Evolutionary conservation across 2,797 vertebrate species (phyloP).

Genomic region (Oreortyx pictus): DNA sequence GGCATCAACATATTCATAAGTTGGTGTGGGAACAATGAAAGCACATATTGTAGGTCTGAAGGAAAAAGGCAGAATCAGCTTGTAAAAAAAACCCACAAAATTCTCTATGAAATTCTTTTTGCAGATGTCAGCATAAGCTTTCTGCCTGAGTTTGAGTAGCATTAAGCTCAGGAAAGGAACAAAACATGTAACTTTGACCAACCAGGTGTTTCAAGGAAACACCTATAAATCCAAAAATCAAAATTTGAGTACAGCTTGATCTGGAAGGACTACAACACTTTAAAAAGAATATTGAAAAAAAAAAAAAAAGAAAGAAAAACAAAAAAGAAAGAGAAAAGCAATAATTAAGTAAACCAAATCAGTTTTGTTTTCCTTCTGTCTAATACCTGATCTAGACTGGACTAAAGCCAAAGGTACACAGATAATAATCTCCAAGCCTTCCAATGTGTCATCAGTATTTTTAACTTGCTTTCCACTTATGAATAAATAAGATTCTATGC

Average conservation of each 20-base stretch:
- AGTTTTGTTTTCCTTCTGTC: neutral
- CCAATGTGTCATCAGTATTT: neutral
- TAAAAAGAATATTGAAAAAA: neutral
- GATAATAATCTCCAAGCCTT: neutral
- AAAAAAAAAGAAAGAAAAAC: neutral
- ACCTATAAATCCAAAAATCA: neutral
- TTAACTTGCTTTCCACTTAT: neutral
- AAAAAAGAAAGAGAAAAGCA: neutral
- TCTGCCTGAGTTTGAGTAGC: conserved; percentile 41
- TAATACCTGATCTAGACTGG: neutral
- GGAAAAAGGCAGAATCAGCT: conserved; percentile 77
- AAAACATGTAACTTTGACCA: conserved; percentile 34
- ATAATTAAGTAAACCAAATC: neutral
- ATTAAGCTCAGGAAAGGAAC: conserved; percentile 51
- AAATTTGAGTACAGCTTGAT: neutral
- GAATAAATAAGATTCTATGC: neutral
- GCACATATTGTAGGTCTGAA: conserved; percentile 79
- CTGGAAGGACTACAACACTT: neutral
- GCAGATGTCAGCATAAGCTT: conserved; percentile 76
- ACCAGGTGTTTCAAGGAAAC: neutral
- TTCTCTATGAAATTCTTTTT: conserved; percentile 72
- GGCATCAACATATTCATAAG: conserved; percentile 79
- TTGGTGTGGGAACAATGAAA: conserved; percentile 78
- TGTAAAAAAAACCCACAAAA: conserved; percentile 68
- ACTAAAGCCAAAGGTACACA: neutral